Evolutionary conservation across 2,888 invertebrate species (phyloP), one percentile per base, ranked within the genome.

Genomic region (Cephus sareptanus): DNA sequence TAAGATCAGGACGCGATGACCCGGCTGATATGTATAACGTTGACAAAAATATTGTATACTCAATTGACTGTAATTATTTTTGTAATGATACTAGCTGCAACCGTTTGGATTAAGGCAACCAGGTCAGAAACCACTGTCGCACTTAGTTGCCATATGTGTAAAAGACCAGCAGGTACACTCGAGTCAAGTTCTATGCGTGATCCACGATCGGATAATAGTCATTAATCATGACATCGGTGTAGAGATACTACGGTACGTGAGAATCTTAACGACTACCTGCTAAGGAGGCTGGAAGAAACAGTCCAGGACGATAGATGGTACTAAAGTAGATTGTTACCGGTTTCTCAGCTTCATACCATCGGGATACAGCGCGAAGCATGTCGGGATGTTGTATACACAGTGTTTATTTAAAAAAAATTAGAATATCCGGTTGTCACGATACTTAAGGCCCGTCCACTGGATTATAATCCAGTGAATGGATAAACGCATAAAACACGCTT

Each of bases 101-200:
- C 31, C 31, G 81, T 84, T 86, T 89, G 88, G 88, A 90, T 90
- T 89, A 90, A 90, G 90, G 89, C 88, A 90, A 90, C 83, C 87
- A 85, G 90, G 90, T 90, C 90, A 87, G 85, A 81, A 84, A 83
- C 84, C 83, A 80, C 81, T 73, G 71, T 71, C 31, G 71, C 31
- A 71, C 56, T 56, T 56, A 56, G 56, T 56, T 56, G 56, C 23
- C 56, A 23, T 56, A 15, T 56, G 56, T 56, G 23, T 23, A 56
- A 56, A 56, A 9, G 56, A 9, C 56, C 23, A 23, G 23, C 9
- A 23, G 23, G 23, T 23, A 56, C 23, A 9, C 56, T 23, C 56
- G 0, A 56, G 56, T 23, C 56, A 56, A 56, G 56, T 23, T 56
- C 56, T 56, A 56, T 23, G 71, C 33, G 71, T 34, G 71, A 71